Conservation (phyloP, 1,140 invertebrate species). For the Drosophila auraria region DNA sequence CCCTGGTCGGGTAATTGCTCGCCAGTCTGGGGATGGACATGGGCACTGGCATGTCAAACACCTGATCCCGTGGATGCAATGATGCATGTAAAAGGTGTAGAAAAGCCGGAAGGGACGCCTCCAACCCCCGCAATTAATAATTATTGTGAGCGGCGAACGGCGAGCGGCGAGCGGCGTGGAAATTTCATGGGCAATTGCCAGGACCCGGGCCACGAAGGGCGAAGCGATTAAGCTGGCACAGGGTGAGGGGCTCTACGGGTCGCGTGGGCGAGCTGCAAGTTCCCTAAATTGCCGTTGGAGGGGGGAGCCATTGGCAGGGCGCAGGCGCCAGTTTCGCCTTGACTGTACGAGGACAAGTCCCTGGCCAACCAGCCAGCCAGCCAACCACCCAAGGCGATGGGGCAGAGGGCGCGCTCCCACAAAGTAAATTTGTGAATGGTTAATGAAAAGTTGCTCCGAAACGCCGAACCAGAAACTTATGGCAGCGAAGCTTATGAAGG, state of each 20-base stretch:
- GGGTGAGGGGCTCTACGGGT: constrained; percentile 9
- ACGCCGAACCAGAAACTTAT: constrained; percentile 19
- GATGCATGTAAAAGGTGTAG: constrained; percentile 81
- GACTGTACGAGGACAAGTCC: constrained; percentile 65
- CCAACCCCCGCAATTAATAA: constrained; percentile 73
- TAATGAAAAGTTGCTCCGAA: constrained; percentile 74
- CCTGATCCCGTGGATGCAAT: constrained; percentile 75
- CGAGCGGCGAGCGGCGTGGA: constrained; percentile 47
- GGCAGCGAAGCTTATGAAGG: not conserved
- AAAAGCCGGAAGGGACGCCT: constrained; percentile 69
- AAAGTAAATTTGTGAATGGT: constrained; percentile 84
- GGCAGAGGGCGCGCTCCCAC: constrained; percentile 38
- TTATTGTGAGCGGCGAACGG: constrained; percentile 55
- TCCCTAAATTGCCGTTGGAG: constrained; percentile 32
- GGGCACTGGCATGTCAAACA: constrained; percentile 66
- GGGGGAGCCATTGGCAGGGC: constrained; percentile 8
- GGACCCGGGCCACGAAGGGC: constrained; percentile 13
- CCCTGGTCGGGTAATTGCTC: constrained; percentile 26
- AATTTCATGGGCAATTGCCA: constrained; percentile 81
- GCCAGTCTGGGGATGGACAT: not conserved
- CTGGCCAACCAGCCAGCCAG: constrained; percentile 7
- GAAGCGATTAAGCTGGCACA: constrained; percentile 19
- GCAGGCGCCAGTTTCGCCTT: constrained; percentile 69
- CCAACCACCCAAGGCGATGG: not conserved
- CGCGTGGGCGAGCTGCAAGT: constrained; percentile 58